phyloP scores from a whole-genome alignment of 2,113 vertebrate species.

The Conger conger region DNA sequence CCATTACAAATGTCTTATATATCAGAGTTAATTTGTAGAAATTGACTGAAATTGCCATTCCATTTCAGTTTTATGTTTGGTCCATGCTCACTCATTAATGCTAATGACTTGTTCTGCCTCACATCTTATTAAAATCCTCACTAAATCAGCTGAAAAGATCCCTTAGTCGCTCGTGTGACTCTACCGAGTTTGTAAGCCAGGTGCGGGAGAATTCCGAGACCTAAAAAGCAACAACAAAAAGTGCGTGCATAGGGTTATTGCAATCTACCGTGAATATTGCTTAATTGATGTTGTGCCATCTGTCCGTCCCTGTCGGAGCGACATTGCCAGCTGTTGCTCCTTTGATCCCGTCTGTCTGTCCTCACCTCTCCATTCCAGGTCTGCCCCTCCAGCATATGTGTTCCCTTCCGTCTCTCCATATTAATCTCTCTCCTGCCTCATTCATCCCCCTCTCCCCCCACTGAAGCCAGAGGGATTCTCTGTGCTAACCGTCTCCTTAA shows the following conservation, averaged over 20 bases:
- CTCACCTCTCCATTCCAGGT: conserved; percentile 28
- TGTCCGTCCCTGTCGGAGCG: conserved; percentile 54
- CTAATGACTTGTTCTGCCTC: neutral
- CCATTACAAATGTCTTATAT: too few relatives aligned
- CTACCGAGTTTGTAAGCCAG: neutral
- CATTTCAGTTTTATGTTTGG: neutral
- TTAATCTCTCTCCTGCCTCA: conserved; percentile 47
- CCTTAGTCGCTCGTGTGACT: too few relatives aligned
- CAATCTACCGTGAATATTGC: conserved; percentile 55
- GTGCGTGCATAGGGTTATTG: conserved; percentile 47
- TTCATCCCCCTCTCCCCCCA: conserved; percentile 35
- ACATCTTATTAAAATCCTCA: neutral
- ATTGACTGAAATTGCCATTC: neutral
- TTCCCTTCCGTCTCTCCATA: conserved; percentile 20
- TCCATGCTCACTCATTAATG: neutral
- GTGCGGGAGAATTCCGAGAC: neutral
- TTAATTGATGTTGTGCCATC: conserved; percentile 68
- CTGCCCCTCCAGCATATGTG: neutral
- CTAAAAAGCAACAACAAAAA: neutral
- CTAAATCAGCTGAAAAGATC: neutral
- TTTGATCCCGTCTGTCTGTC: conserved; percentile 63
- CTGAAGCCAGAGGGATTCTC: conserved; percentile 11
- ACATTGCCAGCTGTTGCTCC: conserved; percentile 59
- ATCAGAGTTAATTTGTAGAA: neutral
- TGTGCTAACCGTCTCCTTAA: conserved; percentile 37